phyloP scores from a whole-genome alignment of 2,888 invertebrate species.

The Neoascia interrupta region DNA sequence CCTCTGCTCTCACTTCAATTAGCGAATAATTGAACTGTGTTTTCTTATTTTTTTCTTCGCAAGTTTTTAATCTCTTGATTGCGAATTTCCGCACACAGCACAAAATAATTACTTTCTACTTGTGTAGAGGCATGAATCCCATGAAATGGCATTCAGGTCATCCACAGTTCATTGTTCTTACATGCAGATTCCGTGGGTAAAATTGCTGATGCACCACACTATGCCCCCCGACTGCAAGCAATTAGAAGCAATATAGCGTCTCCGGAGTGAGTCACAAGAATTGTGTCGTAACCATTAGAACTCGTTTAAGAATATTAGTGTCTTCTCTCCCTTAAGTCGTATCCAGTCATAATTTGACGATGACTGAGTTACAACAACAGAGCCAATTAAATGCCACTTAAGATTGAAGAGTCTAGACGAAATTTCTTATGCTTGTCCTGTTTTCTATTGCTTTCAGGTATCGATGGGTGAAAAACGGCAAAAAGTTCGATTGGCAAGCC shows the following conservation, averaged over 20 bases:
- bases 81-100: slow-evolving; percentile 50
- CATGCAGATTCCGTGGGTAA: slow-evolving; percentile 41
- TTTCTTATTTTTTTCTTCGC: slow-evolving; percentile 4
- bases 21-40: slow-evolving; percentile 13
- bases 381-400: slow-evolving; percentile 30
- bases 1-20: slow-evolving; percentile 22
- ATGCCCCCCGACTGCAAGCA: slow-evolving; percentile 47
- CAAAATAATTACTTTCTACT: slow-evolving; percentile 63
- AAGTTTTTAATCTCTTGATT: slow-evolving; percentile 34
- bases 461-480: slow-evolving; percentile 97
- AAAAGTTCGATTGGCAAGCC: slow-evolving; percentile 95
- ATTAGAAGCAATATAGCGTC: slow-evolving; percentile 42
- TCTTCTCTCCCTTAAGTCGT: slow-evolving; percentile 23
- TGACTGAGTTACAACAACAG: not conserved
- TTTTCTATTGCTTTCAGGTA: slow-evolving; percentile 82
- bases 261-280: slow-evolving; percentile 31
- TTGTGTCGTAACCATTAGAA: slow-evolving; percentile 36
- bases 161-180: slow-evolving; percentile 61
- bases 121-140: slow-evolving; percentile 32
- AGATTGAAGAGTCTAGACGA: slow-evolving; percentile 47
- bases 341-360: not conserved
- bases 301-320: slow-evolving; percentile 7
- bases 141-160: slow-evolving; percentile 52
- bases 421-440: not conserved
- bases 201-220: slow-evolving; percentile 14